Base-by-base conservation (phyloP, 30 jellyfish, hydroid and myxozoan genomes). In the Turritopsis rubra region DNA sequence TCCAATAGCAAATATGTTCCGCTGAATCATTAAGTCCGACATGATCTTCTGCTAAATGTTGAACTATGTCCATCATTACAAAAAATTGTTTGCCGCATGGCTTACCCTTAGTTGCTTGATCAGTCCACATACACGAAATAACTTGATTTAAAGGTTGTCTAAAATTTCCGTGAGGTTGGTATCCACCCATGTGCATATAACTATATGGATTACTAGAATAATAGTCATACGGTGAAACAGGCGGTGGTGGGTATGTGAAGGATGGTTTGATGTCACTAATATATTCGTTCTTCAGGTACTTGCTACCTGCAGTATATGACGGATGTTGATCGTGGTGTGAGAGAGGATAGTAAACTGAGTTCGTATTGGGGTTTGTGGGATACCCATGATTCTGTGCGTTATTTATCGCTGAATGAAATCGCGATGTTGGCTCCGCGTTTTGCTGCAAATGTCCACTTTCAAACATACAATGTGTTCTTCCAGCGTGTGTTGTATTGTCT, bases 1-100 rank as follows among this genome's bases (percentile, higher is more conserved):
- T 94, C 99, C 99, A 94, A 86, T 86, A 90, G 68, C 99, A 94
- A 24, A 94, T 75, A 77, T 94, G 99, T 74, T 94, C 99, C 54
- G 96, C 87, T 13, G 99, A 88, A 73, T 94, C 97, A 73, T 94
- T 94, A 21, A 88, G 82, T 16, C 99, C 99, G 71, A 94, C 99
- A 79, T 94, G 99, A 74, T 94, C 99, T 83, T 94, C 99, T 22
- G 99, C 96, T 72, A 94, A 73, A 86, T 94, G 99, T 79, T 94
- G 99, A 53, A 94, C 99, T 5, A 94, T 86, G 85, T 94, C 99
- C 99, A 94, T 94, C 99, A 94, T 94, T 24, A 94, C 97, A 75
- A 94, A 94, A 73, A 94, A 94, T 66, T 94, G 99, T 81, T 94
- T 94, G 13, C 99, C 99, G 87, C 99, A 94, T 21, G 99, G 97